Evolutionary conservation across 2,888 invertebrate species (phyloP), one percentile per base, ranked within the genome.

Genomic region (Ichneumoninae sp.): DNA sequence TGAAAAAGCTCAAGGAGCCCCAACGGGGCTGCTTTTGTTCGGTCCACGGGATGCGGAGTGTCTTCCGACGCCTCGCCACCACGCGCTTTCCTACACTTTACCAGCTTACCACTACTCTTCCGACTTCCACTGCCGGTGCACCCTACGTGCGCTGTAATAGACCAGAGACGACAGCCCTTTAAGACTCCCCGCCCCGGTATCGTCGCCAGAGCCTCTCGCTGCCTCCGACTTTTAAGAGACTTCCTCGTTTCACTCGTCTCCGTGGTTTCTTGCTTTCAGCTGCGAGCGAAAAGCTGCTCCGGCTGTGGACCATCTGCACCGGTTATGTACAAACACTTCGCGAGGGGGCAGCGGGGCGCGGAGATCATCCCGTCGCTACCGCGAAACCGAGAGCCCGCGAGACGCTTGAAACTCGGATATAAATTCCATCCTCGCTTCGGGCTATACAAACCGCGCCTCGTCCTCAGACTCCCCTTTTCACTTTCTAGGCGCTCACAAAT

Each of bases 1-100:
- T 63, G 57, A 71, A 57, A 75, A 70, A 75, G 30, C 66, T 65
- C 47, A 70, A 82, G 71, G 65, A 66, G 70, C 30, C 33, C 69
- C 47, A 40, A 79, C 74, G 81, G 63, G 66, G 54, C 54, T 76
- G 70, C 81, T 77, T 82, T 82, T 82, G 81, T 82, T 82, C 76
- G 75, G 36, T 75, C 75, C 75, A 26, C 50, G 81, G 60, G 75
- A 74, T 63, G 33, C 69, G 63, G 33, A 80, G 73, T 68, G 69
- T 75, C 77, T 69, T 69, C 60, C 77, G 65, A 75, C 74, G 69
- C 74, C 74, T 75, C 63, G 74, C 63, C 50, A 75, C 74, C 65
- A 50, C 65, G 50, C 65, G 63, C 30, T 30, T 63, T 33, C 63
- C 52, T 22, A 30, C 63, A 63, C 63, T 63, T 63, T 63, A 7